These are phyloP conservation scores for Macrosiphum euphorbiae DNA, from an alignment of 2,888 invertebrate species.

Conservation along the genomic window DNA sequence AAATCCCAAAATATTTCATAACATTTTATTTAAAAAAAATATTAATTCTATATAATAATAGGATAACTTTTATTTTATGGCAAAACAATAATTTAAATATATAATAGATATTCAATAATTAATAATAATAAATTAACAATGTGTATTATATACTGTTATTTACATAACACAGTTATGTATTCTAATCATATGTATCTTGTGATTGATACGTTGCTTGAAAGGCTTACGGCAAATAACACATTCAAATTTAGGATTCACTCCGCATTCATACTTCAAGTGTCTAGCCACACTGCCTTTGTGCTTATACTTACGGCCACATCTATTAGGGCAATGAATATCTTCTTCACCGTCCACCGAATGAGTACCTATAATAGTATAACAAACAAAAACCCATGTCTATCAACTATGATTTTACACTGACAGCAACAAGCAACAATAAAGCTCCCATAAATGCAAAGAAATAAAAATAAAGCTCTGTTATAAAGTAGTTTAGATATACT, in stretches of 20 bases:
- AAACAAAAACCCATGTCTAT: conserved; percentile 25
- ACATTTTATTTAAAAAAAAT: not conserved
- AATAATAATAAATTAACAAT: not conserved
- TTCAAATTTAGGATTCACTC: conserved; percentile 69
- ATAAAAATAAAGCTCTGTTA: conserved; percentile 37
- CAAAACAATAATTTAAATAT: conserved; percentile 10
- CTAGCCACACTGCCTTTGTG: conserved; percentile 68
- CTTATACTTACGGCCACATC: conserved; percentile 69
- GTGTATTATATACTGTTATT: not conserved
- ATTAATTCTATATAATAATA: not conserved
- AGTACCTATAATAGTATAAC: not conserved
- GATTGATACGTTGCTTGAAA: conserved; percentile 68
- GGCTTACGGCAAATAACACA: conserved; percentile 69
- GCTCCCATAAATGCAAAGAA: conserved; percentile 11
- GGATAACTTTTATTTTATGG: not conserved
- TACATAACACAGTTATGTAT: conserved; percentile 64
- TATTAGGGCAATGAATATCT: conserved; percentile 74
- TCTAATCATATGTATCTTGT: conserved; percentile 68
- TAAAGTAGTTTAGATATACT: not conserved
- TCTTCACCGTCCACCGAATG: conserved; percentile 14
- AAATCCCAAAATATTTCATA: not conserved
- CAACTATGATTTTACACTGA: not conserved
- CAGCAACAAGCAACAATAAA: conserved; percentile 29
- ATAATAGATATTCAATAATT: not conserved
- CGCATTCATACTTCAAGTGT: conserved; percentile 69